Evolutionary conservation across 2,888 invertebrate genomes (phyloP).

Genomic region (Gryllus longicercus): DNA sequence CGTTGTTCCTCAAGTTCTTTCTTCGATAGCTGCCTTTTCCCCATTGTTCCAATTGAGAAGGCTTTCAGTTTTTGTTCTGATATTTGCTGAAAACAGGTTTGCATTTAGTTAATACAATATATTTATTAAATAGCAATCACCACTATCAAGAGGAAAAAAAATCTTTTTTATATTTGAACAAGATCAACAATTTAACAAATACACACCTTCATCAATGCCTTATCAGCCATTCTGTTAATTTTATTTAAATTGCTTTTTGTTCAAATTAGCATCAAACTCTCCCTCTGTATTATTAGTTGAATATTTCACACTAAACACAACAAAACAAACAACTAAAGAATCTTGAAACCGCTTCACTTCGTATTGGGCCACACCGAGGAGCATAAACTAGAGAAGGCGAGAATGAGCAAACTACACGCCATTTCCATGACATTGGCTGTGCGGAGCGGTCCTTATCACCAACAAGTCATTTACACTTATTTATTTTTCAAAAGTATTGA

Average conservation of each 20-base stretch:
- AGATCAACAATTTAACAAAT: not conserved
- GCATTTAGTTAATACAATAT: no score
- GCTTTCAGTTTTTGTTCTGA: constrained; percentile 72
- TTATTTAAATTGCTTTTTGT: no score
- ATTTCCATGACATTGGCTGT: not conserved
- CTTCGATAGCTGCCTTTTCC: constrained; percentile 58
- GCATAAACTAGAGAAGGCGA: not conserved
- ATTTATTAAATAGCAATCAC: no score
- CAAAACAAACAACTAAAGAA: no score
- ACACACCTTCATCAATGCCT: constrained; percentile 46
- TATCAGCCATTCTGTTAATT: constrained; percentile 43
- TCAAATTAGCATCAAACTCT: no score
- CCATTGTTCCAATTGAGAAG: constrained; percentile 72
- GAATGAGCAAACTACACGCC: not conserved
- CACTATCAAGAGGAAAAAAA: not conserved
- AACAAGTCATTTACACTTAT: no score
- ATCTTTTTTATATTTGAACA: not conserved
- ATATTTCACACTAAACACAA: no score
- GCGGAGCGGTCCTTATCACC: no score
- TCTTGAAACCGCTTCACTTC: no score
- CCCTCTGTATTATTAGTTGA: no score
- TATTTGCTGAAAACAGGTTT: constrained; percentile 50
- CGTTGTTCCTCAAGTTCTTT: constrained; percentile 69
- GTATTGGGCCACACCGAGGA: no score
- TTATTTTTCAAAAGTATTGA: no score